Conservation (phyloP, 35 echinoderm and acorn worm species). For the Holothuria glaberrima region DNA sequence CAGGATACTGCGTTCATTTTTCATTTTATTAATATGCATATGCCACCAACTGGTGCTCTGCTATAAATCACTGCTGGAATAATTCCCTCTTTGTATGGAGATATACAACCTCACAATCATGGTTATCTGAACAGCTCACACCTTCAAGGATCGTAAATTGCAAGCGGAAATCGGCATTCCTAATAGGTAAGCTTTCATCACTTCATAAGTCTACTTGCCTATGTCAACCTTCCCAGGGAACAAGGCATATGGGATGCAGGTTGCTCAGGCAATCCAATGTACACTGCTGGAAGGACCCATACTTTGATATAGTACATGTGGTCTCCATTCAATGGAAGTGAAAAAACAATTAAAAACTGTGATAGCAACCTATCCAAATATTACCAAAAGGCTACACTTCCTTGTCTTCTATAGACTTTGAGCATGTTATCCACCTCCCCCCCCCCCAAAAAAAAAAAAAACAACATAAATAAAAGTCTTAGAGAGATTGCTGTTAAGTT, state of each 20-base stretch:
- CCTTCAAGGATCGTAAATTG: conserved; percentile 44
- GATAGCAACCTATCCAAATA: conserved; percentile 18
- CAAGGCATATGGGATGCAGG: conserved; percentile 27
- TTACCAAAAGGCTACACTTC: neutral
- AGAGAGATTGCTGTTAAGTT: no score
- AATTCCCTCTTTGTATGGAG: no score
- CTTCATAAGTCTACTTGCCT: conserved; percentile 14
- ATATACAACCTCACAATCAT: neutral
- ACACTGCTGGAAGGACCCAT: neutral
- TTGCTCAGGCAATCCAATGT: neutral
- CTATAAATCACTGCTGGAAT: no score
- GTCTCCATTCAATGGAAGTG: conserved; percentile 22
- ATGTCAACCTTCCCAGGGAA: conserved; percentile 1
- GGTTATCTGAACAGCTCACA: conserved; percentile 47
- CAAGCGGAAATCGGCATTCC: conserved; percentile 14
- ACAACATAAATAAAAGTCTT: no score
- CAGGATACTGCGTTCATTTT: no score
- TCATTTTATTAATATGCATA: no score
- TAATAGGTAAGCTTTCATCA: conserved; percentile 41
- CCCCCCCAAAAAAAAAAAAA: no score
- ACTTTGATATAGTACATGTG: conserved; percentile 9
- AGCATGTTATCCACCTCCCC: no score
- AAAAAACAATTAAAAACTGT: conserved; percentile 33
- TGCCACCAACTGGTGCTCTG: no score
- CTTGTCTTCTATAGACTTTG: no score